Evolutionary conservation across 53 echinoderm and acorn worm species (phyloP).

Genomic region (Temnopleurus reevesii): DNA sequence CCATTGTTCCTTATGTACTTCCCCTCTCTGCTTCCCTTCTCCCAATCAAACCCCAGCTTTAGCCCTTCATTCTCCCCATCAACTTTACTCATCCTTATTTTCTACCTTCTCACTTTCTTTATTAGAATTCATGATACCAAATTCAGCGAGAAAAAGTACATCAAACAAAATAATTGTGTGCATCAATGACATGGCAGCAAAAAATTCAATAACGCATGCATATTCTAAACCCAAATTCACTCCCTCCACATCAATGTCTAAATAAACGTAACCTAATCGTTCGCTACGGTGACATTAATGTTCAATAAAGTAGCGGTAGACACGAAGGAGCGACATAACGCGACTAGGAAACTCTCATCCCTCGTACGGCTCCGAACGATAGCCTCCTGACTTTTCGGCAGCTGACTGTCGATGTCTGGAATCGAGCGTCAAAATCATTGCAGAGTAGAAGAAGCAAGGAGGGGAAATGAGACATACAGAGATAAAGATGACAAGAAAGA

Average conservation of each 20-base stretch:
- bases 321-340: not conserved
- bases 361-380: not conserved
- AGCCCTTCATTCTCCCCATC: too few species aligned
- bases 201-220: not conserved
- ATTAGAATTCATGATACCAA: too few species aligned
- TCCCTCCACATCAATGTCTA: not conserved
- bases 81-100: too few species aligned
- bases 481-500: not conserved
- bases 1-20: too few species aligned
- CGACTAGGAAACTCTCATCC: not conserved
- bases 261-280: not conserved
- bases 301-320: not conserved
- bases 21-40: too few species aligned
- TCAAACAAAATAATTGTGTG: too few species aligned
- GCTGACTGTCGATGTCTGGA: not conserved
- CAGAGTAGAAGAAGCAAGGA: not conserved
- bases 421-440: not conserved
- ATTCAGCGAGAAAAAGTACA: too few species aligned
- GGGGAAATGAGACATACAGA: not conserved
- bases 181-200: too few species aligned
- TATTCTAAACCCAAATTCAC: not conserved
- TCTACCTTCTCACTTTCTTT: too few species aligned
- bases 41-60: too few species aligned
- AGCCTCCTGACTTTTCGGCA: constrained; percentile 2
- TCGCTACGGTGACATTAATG: not conserved